Evolutionary conservation across 2,888 invertebrate species (phyloP).

Genomic region (Ryuthela nishihirai): DNA sequence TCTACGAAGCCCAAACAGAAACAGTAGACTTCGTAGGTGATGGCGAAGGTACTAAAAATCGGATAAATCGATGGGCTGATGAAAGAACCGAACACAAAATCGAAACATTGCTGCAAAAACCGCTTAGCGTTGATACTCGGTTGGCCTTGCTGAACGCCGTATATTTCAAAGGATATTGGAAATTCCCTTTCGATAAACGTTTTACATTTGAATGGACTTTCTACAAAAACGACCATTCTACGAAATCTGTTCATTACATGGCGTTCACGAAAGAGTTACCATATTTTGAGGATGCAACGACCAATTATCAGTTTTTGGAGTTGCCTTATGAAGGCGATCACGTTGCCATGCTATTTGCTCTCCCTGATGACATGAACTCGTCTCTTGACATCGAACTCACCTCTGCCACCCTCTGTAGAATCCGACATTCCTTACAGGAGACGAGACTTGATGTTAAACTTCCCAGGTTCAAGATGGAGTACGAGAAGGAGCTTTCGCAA

Average conservation of each 20-base stretch:
- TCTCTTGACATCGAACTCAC: constrained; percentile 10
- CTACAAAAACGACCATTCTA: neutral
- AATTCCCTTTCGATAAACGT: constrained; percentile 61
- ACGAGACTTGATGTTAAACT: constrained; percentile 5
- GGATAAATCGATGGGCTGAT: constrained; percentile 25
- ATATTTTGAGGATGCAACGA: constrained; percentile 5
- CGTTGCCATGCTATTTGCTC: constrained; percentile 31
- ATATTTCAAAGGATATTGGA: constrained; percentile 81
- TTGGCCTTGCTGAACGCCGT: constrained; percentile 77
- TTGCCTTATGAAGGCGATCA: constrained; percentile 24
- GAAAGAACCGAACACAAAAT: constrained; percentile 14
- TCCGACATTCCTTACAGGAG: neutral
- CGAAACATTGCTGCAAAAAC: constrained; percentile 19
- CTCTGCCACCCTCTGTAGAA: constrained; percentile 2
- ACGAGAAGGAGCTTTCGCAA: constrained; percentile 16
- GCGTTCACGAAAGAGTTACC: neutral
- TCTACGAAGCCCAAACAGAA: constrained; percentile 9
- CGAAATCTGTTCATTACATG: constrained; percentile 16
- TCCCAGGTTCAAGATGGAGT: constrained; percentile 21
- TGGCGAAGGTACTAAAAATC: constrained; percentile 1
- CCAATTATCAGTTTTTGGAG: constrained; percentile 24
- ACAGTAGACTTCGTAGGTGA: constrained; percentile 16
- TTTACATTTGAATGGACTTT: constrained; percentile 43
- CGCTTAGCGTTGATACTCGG: constrained; percentile 58
- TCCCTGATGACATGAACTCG: constrained; percentile 11